Evolutionary conservation across 1,140 invertebrate species (phyloP).

Genomic region (Hyphantria cunea): DNA sequence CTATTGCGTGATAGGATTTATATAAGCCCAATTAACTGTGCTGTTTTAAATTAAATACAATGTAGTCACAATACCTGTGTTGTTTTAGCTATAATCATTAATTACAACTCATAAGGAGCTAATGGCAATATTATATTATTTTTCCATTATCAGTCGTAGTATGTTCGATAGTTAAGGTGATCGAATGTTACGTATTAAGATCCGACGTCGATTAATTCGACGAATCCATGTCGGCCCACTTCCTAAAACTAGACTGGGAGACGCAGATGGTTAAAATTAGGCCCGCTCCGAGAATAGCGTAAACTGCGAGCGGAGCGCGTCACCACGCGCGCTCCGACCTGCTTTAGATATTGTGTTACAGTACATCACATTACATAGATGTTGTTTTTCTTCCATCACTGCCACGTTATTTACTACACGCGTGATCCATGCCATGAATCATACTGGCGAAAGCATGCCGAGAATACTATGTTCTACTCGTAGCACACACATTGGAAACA

Average conservation of each 20-base stretch:
- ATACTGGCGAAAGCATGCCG: constrained; percentile 16
- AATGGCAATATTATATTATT: constrained; percentile 5
- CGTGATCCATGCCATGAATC: constrained; percentile 22
- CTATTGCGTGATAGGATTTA: constrained; percentile 56
- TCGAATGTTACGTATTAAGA: constrained; percentile 28
- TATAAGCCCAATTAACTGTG: constrained; percentile 61
- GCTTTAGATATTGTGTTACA: constrained; percentile 75
- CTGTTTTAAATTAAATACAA: constrained; percentile 41
- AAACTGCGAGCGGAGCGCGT: constrained; percentile 66
- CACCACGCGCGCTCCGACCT: constrained; percentile 53
- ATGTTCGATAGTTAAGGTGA: constrained; percentile 2
- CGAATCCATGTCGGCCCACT: constrained; percentile 72
- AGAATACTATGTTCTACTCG: constrained; percentile 9
- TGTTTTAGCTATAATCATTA: too few species aligned
- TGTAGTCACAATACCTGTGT: too few species aligned
- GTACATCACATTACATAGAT: constrained; percentile 45
- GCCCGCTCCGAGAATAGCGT: constrained; percentile 74
- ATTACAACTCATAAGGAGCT: too few species aligned
- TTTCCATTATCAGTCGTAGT: constrained; percentile 10
- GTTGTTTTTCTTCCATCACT: constrained; percentile 18
- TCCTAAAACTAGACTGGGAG: constrained; percentile 79
- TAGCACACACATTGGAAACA: neutral
- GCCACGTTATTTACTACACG: constrained; percentile 21
- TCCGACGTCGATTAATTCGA: constrained; percentile 59
- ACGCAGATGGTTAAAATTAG: constrained; percentile 81